phyloP scores from a whole-genome alignment of 1,140 invertebrate genomes.

The Procambarus virginalis region DNA sequence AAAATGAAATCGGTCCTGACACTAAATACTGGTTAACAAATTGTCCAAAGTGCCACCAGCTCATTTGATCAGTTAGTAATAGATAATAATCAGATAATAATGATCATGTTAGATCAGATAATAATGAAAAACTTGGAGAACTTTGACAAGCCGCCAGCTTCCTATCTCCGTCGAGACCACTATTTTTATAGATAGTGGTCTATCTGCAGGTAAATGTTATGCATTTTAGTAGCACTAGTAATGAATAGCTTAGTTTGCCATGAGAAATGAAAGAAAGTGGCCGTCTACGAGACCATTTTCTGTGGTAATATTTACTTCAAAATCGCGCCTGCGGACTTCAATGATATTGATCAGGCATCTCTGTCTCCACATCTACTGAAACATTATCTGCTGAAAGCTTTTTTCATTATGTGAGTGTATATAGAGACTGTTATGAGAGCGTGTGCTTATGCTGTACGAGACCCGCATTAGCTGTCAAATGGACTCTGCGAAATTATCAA shows the following conservation, averaged over 20 bases:
- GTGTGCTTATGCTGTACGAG: not conserved
- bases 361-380: not conserved
- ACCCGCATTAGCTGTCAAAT: not conserved
- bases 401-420: not conserved
- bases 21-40: no score
- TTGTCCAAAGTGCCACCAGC: no score
- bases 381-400: not conserved
- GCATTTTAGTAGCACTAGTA: no score
- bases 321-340: slow-evolving; percentile 17
- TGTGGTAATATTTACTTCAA: not conserved
- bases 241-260: not conserved
- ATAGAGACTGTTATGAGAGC: not conserved
- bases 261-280: not conserved
- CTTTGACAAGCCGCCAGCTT: no score
- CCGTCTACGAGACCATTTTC: not conserved
- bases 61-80: no score
- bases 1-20: no score
- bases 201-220: no score
- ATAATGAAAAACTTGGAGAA: no score
- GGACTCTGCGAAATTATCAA: not conserved
- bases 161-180: no score
- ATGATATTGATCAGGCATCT: slow-evolving; percentile 15
- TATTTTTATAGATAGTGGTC: no score
- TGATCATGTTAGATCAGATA: no score
- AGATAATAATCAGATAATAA: no score